phyloP scores from a whole-genome alignment of 2,113 vertebrate species.

The Actinemys pallida region DNA sequence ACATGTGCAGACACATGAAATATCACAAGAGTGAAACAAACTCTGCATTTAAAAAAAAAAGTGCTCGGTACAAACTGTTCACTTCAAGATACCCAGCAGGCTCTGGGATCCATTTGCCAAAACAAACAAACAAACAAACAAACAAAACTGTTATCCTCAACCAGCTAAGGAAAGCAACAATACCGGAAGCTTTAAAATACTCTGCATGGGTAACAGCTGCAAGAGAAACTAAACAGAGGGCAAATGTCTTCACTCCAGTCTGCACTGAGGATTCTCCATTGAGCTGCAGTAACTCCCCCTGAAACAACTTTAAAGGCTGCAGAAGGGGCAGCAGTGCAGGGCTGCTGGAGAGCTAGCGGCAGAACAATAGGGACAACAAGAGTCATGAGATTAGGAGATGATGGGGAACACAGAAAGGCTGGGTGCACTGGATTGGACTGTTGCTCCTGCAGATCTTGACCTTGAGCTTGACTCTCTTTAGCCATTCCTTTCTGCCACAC shows the following conservation, averaged over 20 bases:
- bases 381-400: neutral
- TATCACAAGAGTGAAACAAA: slow-evolving; percentile 3
- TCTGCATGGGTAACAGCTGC: neutral
- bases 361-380: neutral
- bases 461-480: neutral
- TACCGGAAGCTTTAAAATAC: neutral
- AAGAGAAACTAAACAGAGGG: fast-evolving
- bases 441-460: neutral
- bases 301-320: neutral
- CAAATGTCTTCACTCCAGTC: neutral
- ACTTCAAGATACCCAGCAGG: neutral
- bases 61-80: neutral
- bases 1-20: neutral
- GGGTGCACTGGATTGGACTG: neutral
- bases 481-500: neutral
- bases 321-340: neutral
- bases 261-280: neutral
- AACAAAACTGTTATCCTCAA: neutral
- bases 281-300: neutral
- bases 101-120: neutral
- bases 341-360: neutral
- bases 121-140: neutral
- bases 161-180: neutral
- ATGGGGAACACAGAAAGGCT: neutral
- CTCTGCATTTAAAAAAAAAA: neutral